These are phyloP conservation scores for Drosophila grimshawi DNA, from an alignment of 1,140 invertebrate genomes.

Conservation along the genomic window DNA sequence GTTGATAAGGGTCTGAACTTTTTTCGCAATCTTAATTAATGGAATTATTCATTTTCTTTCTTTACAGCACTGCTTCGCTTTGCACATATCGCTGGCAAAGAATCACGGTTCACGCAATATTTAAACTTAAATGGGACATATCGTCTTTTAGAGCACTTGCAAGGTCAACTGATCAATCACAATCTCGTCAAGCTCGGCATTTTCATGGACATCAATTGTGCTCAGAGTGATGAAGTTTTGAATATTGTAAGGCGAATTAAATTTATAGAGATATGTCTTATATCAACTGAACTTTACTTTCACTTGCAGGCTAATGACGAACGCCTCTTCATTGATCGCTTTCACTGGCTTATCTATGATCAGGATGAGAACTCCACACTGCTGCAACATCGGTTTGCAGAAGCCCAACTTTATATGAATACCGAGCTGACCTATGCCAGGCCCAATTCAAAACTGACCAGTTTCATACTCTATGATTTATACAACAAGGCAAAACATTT, in stretches of 20 bases:
- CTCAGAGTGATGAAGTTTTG: constrained; percentile 47
- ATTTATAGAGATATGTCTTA: not conserved
- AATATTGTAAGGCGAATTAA: constrained; percentile 30
- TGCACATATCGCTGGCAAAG: constrained; percentile 27
- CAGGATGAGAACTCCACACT: constrained; percentile 1
- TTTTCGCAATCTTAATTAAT: not conserved
- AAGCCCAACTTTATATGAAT: constrained; percentile 49
- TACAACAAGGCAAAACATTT: constrained; percentile 72
- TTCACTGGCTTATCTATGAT: constrained; percentile 74
- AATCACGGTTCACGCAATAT: constrained; percentile 49
- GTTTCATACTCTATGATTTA: constrained; percentile 65
- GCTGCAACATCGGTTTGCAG: constrained; percentile 37
- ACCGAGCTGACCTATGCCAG: constrained; percentile 61
- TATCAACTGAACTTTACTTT: not conserved
- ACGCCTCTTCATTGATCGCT: constrained; percentile 45
- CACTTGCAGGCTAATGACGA: constrained; percentile 39
- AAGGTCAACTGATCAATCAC: constrained; percentile 32
- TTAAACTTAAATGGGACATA: constrained; percentile 16
- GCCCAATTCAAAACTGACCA: not conserved
- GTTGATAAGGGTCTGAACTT: not conserved
- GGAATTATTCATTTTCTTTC: constrained; percentile 5
- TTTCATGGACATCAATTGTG: constrained; percentile 71
- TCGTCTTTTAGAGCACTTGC: not conserved
- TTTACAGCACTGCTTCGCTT: constrained; percentile 52
- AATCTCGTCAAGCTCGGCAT: constrained; percentile 52